Evolutionary conservation across 2,888 invertebrate species (phyloP).

Genomic region (Acronicta psi): DNA sequence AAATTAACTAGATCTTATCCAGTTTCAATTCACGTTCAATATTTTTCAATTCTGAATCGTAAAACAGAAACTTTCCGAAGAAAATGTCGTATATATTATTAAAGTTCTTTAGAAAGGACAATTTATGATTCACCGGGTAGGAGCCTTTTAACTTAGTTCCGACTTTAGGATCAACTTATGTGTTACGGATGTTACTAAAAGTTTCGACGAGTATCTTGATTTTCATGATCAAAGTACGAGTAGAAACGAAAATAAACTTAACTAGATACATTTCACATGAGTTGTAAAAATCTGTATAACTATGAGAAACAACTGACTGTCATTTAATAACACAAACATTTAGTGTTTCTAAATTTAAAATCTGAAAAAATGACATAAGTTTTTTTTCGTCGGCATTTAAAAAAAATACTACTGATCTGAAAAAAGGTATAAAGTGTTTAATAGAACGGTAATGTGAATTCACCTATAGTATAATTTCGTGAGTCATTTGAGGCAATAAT

Average conservation of each 20-base stretch:
- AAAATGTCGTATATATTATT: constrained; percentile 6
- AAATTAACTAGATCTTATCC: no score
- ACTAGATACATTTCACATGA: not conserved
- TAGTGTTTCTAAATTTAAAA: no score
- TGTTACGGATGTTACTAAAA: constrained; percentile 22
- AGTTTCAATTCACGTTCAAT: constrained; percentile 15
- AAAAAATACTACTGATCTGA: no score
- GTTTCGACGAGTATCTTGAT: constrained; percentile 9
- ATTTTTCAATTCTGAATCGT: constrained; percentile 1
- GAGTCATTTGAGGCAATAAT: no score
- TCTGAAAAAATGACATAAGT: no score
- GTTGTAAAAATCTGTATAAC: not conserved
- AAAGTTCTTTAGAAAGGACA: constrained; percentile 24
- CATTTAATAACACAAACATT: no score
- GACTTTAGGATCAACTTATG: constrained; percentile 37
- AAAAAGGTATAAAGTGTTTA: no score
- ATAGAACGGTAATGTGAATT: no score
- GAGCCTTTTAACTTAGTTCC: constrained; percentile 34
- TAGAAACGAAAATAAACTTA: not conserved
- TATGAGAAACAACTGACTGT: no score
- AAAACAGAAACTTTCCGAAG: constrained; percentile 18
- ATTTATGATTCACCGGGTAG: constrained; percentile 28
- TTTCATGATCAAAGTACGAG: constrained; percentile 35
- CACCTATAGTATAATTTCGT: no score
- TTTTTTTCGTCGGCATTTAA: no score